Evolutionary conservation across 2,797 vertebrate species (phyloP), one percentile per base, ranked within the genome.

Genomic region (Loriculus beryllinus): DNA sequence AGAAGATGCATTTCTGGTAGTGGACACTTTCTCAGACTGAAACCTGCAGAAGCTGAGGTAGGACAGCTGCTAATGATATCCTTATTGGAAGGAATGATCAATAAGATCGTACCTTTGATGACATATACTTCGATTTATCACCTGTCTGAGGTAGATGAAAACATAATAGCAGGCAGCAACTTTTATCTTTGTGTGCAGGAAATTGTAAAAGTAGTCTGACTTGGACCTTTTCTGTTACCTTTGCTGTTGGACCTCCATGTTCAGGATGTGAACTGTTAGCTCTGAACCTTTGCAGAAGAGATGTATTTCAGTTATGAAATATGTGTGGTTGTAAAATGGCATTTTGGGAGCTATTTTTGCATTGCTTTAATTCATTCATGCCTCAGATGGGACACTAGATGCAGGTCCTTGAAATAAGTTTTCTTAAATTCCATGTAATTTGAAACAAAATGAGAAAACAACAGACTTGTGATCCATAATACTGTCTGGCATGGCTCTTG

Each of bases 31-130:
- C 74, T 88, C 75, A 68, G n/a, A 54, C 22, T 57, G 82, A 71
- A 94, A 57, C 68, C 95, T 88, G 63, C 64, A 35, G 91, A 80
- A 94, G 43, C 86, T 97, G 94, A 96, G 95, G 35, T 65, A 71
- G 94, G 80, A 33, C 86, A 96, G 70, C 75, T 72, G 12, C 60
- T 83, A 62, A 35, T 43, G 62, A 52, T 90, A 68, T 81, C 37
- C 2, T 0, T 84, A 70, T 88, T 45, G 62, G 35, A 86, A 63
- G 84, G 62, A 54, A 3, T 81, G 74, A 91, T 93, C 45, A n/a
- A 47, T 4, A 3, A 37, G 23, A 64, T 67, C 48, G 12, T 7
- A 20, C 48, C 39, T 82, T 74, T 77, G 78, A 75, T 69, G 35
- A 9, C 8, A 7, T 86, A 10, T 23, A 17, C 23, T 75, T 67